A percentile compares a stretch with the other conserved stretches of the same genome.
These are phyloP conservation scores for Drosophila ezoana DNA, from an alignment of 2,888 invertebrate genomes.

Conservation along the genomic window DNA sequence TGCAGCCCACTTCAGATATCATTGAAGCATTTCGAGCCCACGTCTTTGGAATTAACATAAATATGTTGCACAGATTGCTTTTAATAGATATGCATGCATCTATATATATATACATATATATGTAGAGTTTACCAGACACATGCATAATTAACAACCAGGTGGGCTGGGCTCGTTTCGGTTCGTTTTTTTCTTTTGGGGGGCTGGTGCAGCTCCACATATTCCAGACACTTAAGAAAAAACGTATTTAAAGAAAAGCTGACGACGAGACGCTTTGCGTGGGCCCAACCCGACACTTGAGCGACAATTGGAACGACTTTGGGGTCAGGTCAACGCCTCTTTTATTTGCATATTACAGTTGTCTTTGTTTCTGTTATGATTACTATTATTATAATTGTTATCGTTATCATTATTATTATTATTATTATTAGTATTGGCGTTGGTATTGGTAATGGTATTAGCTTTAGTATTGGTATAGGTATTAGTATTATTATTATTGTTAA, in stretches of 20 bases:
- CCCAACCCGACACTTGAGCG: constrained; percentile 33
- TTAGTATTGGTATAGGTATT: too few relatives aligned
- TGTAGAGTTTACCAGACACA: constrained; percentile 44
- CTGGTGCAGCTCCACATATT: constrained; percentile 3
- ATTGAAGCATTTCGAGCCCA: constrained; percentile 56
- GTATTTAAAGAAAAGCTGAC: not conserved
- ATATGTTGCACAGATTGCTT: constrained; percentile 63
- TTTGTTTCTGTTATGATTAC: constrained; percentile 15
- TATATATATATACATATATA: constrained; percentile 28
- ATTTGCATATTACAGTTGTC: constrained; percentile 39
- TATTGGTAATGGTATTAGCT: too few relatives aligned
- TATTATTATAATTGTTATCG: constrained; percentile 8
- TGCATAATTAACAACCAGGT: constrained; percentile 61
- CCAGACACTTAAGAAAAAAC: constrained; percentile 9
- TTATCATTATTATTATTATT: constrained; percentile 11
- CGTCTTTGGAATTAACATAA: constrained; percentile 67
- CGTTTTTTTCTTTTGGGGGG: not conserved
- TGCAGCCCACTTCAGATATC: constrained; percentile 45
- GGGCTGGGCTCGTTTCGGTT: constrained; percentile 35
- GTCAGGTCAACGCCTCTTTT: constrained; percentile 62
- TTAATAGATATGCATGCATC: constrained; percentile 25
- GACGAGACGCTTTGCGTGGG: constrained; percentile 24
- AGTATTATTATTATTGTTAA: too few relatives aligned
- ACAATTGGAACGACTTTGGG: constrained; percentile 30
- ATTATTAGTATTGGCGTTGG: not conserved